Evolutionary conservation across 2,888 invertebrate genomes (phyloP).

Genomic region (Drosophila stalkeri): DNA sequence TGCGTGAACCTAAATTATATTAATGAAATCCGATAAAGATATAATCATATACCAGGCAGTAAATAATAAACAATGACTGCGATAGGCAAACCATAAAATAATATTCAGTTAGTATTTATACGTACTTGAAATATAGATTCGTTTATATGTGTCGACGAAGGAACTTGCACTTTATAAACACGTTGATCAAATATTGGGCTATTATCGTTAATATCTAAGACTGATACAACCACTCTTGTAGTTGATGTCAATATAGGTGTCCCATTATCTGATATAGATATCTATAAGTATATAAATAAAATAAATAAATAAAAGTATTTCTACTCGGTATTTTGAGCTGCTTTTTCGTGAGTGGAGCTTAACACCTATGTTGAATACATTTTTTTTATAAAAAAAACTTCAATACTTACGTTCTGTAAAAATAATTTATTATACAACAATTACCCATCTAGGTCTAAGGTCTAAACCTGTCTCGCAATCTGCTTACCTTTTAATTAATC

Average conservation of each 20-base stretch:
- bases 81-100: background rate
- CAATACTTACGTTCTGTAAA: no score
- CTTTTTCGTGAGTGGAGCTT: no score
- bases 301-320: no score
- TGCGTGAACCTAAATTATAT: constrained; percentile 86
- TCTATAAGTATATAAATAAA: constrained; percentile 70
- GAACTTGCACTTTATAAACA: constrained; percentile 92
- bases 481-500: no score
- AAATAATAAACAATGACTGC: background rate
- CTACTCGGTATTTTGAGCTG: no score
- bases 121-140: constrained; percentile 88
- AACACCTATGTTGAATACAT: no score
- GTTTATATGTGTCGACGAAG: constrained; percentile 86
- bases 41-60: background rate
- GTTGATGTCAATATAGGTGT: constrained; percentile 90
- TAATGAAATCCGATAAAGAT: background rate
- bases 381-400: no score
- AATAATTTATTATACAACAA: no score
- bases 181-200: constrained; percentile 93
- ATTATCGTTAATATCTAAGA: constrained; percentile 95
- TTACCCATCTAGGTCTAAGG: no score
- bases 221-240: constrained; percentile 92
- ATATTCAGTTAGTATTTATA: constrained; percentile 44
- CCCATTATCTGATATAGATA: constrained; percentile 92
- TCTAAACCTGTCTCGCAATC: no score